Percentiles rank a stretch among this genome's conserved stretches.
Conservation (phyloP, 2,113 vertebrate species). For the Himantopus leucocephalus region DNA sequence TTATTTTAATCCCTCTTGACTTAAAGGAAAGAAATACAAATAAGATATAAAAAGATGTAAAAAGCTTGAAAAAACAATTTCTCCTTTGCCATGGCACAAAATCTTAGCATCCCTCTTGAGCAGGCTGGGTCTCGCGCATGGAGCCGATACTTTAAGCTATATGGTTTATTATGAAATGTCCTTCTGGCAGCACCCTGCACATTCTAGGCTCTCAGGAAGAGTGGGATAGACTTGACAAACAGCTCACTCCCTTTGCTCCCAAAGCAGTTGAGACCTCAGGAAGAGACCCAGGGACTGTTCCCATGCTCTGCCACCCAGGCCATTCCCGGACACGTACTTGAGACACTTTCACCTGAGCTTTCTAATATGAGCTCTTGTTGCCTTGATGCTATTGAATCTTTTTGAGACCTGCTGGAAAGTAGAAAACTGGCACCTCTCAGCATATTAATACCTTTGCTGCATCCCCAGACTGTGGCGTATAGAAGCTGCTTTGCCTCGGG, state of each 20-base stretch:
- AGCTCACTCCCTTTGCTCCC: neutral
- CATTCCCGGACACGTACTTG: neutral
- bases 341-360: neutral
- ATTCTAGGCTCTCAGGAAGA: neutral
- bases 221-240: neutral
- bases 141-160: neutral
- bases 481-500: neutral
- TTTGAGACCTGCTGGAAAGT: neutral
- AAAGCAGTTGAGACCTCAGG: neutral
- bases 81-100: neutral
- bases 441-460: neutral
- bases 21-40: slow-evolving; percentile 63
- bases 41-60: slow-evolving; percentile 24
- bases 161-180: neutral
- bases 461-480: neutral
- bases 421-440: neutral
- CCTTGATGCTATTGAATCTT: neutral
- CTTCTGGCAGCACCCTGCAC: neutral
- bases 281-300: neutral
- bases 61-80: neutral
- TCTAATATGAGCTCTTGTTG: neutral
- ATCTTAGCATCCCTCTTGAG: neutral
- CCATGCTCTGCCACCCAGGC: neutral
- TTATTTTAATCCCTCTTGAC: slow-evolving; percentile 55
- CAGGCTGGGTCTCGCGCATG: neutral